Conservation (phyloP, 2,113 vertebrate genomes). For the Pseudorasbora parva region DNA sequence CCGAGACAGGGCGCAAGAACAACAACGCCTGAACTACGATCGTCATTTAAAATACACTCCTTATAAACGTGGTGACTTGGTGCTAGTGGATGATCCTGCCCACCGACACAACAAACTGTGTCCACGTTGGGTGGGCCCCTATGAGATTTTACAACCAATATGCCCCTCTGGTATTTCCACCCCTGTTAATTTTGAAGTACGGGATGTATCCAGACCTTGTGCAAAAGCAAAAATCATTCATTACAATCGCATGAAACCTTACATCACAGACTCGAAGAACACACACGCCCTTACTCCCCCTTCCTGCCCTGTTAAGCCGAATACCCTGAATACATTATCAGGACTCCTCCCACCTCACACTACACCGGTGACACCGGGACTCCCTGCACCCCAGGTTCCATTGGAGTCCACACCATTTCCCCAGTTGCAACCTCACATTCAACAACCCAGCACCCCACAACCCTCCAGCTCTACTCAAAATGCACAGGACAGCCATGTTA, state of each 20-base stretch:
- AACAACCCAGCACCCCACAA: not conserved
- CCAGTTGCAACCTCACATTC: not conserved
- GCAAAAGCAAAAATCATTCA: conserved; percentile 16
- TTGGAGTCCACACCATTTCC: not conserved
- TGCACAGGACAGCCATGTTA: not conserved
- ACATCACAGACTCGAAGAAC: not conserved
- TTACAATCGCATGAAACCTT: conserved; percentile 10
- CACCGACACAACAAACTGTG: conserved; percentile 18
- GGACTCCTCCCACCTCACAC: not conserved
- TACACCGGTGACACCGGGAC: not conserved
- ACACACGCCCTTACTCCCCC: not conserved
- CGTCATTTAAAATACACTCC: conserved; percentile 15
- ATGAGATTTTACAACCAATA: not conserved
- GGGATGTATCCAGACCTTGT: not conserved
- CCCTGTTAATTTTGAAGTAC: conserved; percentile 27
- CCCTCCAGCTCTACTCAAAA: not conserved
- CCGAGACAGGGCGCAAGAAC: not conserved
- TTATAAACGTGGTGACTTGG: conserved; percentile 27
- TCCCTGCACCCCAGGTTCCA: not conserved
- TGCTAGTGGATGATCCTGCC: conserved; percentile 22
- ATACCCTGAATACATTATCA: not conserved
- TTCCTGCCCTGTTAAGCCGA: not conserved
- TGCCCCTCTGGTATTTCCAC: not conserved
- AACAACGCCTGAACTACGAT: conserved; percentile 29
- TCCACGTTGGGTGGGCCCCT: conserved; percentile 16